A percentile compares a stretch with the other conserved stretches of the same genome.
These are phyloP conservation scores for Diceros bicornis DNA, from an alignment of 2,797 vertebrate genomes.

Conservation along the genomic window DNA sequence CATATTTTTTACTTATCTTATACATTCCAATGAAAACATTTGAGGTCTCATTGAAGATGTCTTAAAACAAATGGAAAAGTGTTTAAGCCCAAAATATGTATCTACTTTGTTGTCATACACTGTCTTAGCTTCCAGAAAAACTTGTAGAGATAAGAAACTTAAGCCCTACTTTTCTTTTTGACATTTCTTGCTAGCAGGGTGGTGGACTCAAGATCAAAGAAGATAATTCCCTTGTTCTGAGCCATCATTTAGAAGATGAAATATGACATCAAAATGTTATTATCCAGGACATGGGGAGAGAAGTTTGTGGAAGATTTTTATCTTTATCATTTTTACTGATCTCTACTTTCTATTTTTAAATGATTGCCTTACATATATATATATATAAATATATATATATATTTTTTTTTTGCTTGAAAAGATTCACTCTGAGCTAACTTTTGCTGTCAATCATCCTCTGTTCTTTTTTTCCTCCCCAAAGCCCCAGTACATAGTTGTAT, in stretches of 20 bases:
- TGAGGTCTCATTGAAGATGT: neutral
- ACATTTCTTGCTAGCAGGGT: neutral
- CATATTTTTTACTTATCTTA: neutral
- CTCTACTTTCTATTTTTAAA: constrained; percentile 53
- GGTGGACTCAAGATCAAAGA: neutral
- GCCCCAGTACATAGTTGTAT: no score
- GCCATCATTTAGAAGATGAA: constrained; percentile 11
- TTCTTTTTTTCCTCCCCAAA: no score
- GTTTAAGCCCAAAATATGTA: neutral
- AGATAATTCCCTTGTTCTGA: neutral
- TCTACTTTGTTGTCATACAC: neutral
- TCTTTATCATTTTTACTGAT: neutral
- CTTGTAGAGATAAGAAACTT: neutral
- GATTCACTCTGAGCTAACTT: no score
- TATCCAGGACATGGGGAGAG: neutral
- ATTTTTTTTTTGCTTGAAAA: no score
- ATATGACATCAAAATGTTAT: neutral
- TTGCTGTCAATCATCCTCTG: no score
- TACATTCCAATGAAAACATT: neutral
- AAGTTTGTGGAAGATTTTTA: neutral
- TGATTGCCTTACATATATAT: neutral
- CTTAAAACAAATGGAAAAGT: constrained; percentile 19
- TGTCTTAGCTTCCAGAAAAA: neutral
- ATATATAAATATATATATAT: no score
- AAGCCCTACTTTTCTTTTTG: neutral